Base-by-base conservation (phyloP, 2,888 invertebrate species). In the Luffia ferchaultella region DNA sequence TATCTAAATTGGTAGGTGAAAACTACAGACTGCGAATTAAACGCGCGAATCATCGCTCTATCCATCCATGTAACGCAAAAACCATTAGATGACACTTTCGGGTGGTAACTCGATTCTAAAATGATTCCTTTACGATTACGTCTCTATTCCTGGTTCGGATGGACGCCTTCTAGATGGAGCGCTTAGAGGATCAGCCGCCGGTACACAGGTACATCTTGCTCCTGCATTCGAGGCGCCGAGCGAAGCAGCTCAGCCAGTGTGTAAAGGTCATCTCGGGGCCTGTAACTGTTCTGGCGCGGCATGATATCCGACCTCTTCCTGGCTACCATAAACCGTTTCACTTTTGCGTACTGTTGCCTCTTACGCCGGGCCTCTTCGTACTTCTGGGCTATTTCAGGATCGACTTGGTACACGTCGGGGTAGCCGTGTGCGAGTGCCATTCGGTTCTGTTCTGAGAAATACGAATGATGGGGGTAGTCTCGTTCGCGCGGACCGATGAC, bases 291-390 rank as follows among this genome's bases (percentile, higher is more conserved):
- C 60, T 80, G 80, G 57, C 73, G 78, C 61, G 72, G 64, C 68
- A 74, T 67, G 40, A 67, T 62, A 49, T 80, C 82, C 0, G 84
- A 76, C 3, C 80, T 79, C 65, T 87, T 88, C 60, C 86, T 80
- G 18, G 88, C 84, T 1, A 88, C 87, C 88, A 88, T 88, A 63
- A 88, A 89, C 42, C 88, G 77, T 66, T 89, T 88, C 67, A 82
- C 66, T 58, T 80, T 82, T 60, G 79, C 82, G 5, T 76, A 74
- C 56, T 85, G 84, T 55, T 79, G 76, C 57, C 82, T 69, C 60
- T 85, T 84, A 58, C 82, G 84, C 46, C 83, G 83, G 40, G 70
- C 78, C 55, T 84, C 83, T 55, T 82, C 78, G 50, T 78, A 82
- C 51, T 77, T 65, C 54, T 79, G 83, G 3, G 79, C 76, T 12